Conservation (phyloP, 2,113 vertebrate genomes). For the Hippocampus zosterae region DNA sequence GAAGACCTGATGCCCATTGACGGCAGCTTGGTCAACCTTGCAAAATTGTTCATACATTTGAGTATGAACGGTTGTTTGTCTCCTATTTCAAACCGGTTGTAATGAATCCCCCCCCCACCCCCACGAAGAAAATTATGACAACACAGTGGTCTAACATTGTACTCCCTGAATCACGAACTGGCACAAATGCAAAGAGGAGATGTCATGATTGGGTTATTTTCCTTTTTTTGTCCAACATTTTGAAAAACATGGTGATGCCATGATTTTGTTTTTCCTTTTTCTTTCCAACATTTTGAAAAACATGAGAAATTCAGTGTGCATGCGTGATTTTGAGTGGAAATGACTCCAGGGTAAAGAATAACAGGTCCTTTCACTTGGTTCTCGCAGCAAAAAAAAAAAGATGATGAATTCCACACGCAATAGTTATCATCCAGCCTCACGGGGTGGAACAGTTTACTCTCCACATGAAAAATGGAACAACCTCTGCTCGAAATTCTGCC, state of each 20-base stretch:
- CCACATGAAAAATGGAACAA: slow-evolving; percentile 46
- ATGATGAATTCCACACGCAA: slow-evolving; percentile 39
- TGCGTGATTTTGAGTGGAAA: neutral
- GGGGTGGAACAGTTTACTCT: slow-evolving; percentile 31
- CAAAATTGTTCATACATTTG: too few species aligned
- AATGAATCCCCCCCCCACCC: too few species aligned
- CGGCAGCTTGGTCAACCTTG: too few species aligned
- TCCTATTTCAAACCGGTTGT: too few species aligned
- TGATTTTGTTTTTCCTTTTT: too few species aligned
- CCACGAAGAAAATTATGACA: too few species aligned
- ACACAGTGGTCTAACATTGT: too few species aligned
- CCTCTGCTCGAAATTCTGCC: slow-evolving; percentile 33
- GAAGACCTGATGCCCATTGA: too few species aligned
- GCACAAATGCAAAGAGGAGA: too few species aligned
- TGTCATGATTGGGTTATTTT: too few species aligned
- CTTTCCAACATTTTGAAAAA: neutral
- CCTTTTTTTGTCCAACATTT: neutral
- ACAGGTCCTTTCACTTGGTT: slow-evolving; percentile 12
- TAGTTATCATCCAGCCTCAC: slow-evolving; percentile 30
- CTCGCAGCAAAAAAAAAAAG: slow-evolving; percentile 17
- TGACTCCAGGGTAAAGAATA: neutral
- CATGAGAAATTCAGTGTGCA: neutral
- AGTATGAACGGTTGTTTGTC: too few species aligned
- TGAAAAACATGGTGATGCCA: neutral
- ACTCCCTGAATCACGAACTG: too few species aligned